phyloP scores from a whole-genome alignment of 2,797 vertebrate species.

The Ceyx erithaca region DNA sequence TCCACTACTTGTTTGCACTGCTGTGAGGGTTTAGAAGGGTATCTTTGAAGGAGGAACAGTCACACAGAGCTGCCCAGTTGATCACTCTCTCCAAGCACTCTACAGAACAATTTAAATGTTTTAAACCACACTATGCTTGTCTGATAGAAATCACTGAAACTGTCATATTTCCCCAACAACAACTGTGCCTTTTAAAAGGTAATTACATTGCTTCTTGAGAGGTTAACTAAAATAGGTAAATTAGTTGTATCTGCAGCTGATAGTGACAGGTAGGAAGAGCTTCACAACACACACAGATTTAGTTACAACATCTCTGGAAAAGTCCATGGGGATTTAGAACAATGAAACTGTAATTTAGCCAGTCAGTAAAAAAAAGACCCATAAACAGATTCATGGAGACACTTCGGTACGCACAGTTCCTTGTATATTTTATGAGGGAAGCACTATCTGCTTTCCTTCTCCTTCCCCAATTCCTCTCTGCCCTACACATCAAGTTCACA shows the following conservation, averaged over 20 bases:
- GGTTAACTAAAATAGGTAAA: constrained; percentile 32
- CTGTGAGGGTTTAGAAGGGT: not conserved
- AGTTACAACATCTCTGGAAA: constrained; percentile 43
- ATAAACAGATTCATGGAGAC: constrained; percentile 58
- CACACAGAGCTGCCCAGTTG: not conserved
- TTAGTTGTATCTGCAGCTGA: constrained; percentile 29
- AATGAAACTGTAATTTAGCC: constrained; percentile 63
- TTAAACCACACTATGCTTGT: not conserved
- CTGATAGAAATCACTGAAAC: not conserved
- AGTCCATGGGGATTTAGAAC: constrained; percentile 36
- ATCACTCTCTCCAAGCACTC: not conserved
- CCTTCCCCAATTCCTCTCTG: not conserved
- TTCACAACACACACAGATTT: constrained; percentile 22
- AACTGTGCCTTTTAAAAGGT: not conserved
- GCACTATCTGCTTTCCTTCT: constrained; percentile 18
- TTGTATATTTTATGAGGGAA: constrained; percentile 69
- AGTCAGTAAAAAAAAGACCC: constrained; percentile 51
- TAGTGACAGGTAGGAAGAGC: constrained; percentile 18
- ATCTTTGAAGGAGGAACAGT: not conserved
- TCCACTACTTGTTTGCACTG: accelerated
- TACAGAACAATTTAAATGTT: not conserved
- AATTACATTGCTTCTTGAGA: not conserved
- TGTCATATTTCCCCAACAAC: accelerated
- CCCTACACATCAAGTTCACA: not conserved
- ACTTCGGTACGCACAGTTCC: not conserved